phyloP scores from a whole-genome alignment of 2,113 vertebrate genomes.

The Clarias macrocephalus region DNA sequence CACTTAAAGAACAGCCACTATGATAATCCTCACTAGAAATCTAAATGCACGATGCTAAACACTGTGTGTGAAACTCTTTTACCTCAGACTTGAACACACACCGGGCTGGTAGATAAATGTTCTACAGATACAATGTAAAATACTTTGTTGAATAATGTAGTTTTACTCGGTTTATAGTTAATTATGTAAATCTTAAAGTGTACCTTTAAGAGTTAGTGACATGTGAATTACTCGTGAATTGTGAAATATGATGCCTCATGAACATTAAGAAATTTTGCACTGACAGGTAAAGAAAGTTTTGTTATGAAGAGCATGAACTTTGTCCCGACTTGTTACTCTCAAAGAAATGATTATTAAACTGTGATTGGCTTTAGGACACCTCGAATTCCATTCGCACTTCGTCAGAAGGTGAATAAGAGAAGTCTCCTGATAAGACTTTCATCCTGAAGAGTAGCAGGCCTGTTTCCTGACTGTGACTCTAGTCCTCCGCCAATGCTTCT shows the following conservation, averaged over 20 bases:
- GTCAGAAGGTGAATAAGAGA: not conserved
- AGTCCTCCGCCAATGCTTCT: not conserved
- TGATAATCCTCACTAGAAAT: not conserved
- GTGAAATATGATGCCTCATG: not conserved
- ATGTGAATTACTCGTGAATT: not conserved
- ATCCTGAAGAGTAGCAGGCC: not conserved
- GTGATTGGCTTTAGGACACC: not conserved
- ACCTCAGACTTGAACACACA: not conserved
- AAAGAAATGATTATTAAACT: not conserved
- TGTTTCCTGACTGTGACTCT: not conserved
- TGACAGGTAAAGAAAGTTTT: not conserved
- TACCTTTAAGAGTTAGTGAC: not conserved
- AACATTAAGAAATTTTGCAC: not conserved
- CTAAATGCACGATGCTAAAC: no score
- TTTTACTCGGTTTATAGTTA: not conserved
- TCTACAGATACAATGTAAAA: not conserved
- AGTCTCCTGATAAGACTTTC: not conserved
- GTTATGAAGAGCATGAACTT: not conserved
- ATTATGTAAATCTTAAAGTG: not conserved
- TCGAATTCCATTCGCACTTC: not conserved
- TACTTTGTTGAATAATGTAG: not conserved
- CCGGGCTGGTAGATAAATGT: not conserved
- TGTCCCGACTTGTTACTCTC: not conserved
- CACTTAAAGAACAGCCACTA: no score
- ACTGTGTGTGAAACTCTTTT: not conserved